These are phyloP conservation scores for Engystomops pustulosus DNA, from an alignment of 2,113 vertebrate species.

Conservation along the genomic window DNA sequence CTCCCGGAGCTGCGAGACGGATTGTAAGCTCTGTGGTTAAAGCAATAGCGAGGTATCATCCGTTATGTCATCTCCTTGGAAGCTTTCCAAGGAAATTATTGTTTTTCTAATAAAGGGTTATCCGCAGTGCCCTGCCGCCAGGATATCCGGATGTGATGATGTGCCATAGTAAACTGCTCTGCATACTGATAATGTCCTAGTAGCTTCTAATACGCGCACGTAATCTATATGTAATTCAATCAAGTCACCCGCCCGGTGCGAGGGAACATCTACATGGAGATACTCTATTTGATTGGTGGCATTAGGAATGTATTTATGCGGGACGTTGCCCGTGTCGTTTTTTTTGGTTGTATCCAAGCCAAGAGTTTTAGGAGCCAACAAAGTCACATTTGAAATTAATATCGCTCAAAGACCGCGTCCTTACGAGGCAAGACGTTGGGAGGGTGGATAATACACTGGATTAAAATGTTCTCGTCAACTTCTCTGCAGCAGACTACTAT, in stretches of 20 bases:
- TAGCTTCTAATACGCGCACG: neutral
- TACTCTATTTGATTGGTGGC: neutral
- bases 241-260: neutral
- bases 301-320: neutral
- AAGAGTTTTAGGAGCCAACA: neutral
- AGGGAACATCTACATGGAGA: neutral
- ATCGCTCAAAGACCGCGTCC: neutral
- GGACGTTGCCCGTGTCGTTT: neutral
- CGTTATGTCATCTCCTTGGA: conserved; percentile 51
- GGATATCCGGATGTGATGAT: neutral
- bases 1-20: neutral
- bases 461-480: no score
- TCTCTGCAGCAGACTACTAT: neutral
- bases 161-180: neutral
- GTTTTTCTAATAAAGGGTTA: conserved; percentile 23
- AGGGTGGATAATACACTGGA: neutral
- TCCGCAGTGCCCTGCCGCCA: conserved; percentile 40
- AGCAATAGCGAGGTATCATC: neutral
- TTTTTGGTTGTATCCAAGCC: conserved; percentile 6
- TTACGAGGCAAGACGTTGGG: neutral
- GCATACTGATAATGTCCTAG: conserved; percentile 27
- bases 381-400: conserved; percentile 2
- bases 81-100: conserved; percentile 36
- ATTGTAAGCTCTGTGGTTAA: conserved; percentile 21
- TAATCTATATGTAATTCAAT: conserved; percentile 1